Conservation (phyloP, 2,888 invertebrate genomes). For the Julus scandinavius region DNA sequence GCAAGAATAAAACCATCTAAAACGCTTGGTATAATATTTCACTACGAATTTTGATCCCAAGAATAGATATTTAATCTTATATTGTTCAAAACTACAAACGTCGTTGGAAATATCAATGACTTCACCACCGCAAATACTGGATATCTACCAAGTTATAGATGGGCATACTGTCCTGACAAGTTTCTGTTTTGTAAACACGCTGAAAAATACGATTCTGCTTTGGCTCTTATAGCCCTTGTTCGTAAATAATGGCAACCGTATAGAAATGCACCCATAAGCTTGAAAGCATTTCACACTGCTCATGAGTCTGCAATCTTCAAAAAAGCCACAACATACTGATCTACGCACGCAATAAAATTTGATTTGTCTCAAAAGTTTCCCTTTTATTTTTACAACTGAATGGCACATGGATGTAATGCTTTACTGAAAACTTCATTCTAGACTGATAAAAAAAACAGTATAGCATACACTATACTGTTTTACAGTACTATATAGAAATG, state of each 20-base stretch:
- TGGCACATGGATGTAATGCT: not conserved
- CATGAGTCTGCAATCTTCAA: not conserved
- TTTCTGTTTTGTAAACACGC: constrained; percentile 4
- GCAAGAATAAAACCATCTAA: too few species aligned
- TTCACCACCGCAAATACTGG: too few species aligned
- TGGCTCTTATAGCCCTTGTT: not conserved
- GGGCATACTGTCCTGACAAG: not conserved
- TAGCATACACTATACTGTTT: too few species aligned
- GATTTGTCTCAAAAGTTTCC: not conserved
- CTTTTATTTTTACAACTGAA: not conserved
- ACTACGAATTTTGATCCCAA: too few species aligned
- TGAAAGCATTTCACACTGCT: not conserved
- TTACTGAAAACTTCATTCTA: not conserved
- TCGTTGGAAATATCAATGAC: too few species aligned
- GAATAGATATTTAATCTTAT: too few species aligned
- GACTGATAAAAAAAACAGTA: not conserved
- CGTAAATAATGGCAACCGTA: not conserved
- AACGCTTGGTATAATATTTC: too few species aligned
- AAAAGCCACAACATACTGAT: constrained; percentile 4
- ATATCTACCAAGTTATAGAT: too few species aligned
- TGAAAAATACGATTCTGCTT: not conserved
- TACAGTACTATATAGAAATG: not conserved
- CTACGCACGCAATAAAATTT: not conserved
- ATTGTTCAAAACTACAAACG: too few species aligned
- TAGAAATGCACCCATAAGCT: not conserved